Evolutionary conservation across 2,888 invertebrate species (phyloP), one percentile per base, ranked within the genome.

Genomic region (Eudasyphora cyanicolor): DNA sequence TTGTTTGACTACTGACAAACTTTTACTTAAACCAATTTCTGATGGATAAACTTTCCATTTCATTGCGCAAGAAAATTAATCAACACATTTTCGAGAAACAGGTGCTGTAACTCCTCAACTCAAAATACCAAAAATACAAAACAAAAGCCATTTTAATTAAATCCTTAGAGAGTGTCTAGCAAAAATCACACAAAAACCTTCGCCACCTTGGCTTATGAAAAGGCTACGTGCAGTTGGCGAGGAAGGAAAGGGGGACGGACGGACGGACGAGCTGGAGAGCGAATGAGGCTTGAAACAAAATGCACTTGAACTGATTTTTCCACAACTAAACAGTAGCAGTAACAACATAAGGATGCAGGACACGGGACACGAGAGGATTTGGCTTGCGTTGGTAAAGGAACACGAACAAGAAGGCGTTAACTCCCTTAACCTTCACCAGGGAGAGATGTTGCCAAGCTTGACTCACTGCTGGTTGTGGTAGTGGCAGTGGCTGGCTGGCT

Each of bases 61-160:
- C 35, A 32, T 64, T 35, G 10, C 64, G 0, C 17, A 64, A 24
- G 32, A 35, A 64, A 29, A 17, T 32, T 42, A 67, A 67, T 67
- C 64, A 67, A 0, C 21, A 64, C 6, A 17, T 64, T 64, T n/a
- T 67, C 42, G 24, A n/a, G 24, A 42, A 67, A 42, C 67, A 67
- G 67, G 67, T 60, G 60, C 60, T 12, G 5, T 19, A 8, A 2
- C 12, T 24, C 24, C 38, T 17, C 2, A 10, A 17, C 62, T 32
- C 62, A 8, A 80, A 84, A 69, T 75, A 74, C n/a, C 74, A 74
- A 17, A 38, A 51, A 29, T 12, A 0, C 12, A 21, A 70, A 85
- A 86, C 86, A 86, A 86, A 83, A 79, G 82, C 67, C 73, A 64
- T 85, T 84, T 86, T 86, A 85, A 86, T 87, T 87, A 84, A 86